Conservation (phyloP, 2,888 invertebrate genomes). For the Tipula helvola region DNA sequence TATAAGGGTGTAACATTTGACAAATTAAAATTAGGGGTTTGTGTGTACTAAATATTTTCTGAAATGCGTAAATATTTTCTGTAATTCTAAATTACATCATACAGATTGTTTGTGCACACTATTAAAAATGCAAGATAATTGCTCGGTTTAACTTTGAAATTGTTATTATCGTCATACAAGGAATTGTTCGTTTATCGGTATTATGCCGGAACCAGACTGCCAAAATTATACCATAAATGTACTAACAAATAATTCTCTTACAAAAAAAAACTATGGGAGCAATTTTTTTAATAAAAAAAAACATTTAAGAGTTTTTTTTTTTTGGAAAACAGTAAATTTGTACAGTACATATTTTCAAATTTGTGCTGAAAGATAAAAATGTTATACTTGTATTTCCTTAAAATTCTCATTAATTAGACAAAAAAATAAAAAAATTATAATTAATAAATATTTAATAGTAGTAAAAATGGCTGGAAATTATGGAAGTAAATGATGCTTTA, state of each 20-base stretch:
- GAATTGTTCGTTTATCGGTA: not conserved
- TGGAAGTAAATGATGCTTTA: not conserved
- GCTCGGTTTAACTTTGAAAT: no score
- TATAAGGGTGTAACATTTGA: not conserved
- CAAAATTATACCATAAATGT: not conserved
- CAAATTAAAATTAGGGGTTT: not conserved
- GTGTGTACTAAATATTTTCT: not conserved
- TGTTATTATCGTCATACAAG: not conserved
- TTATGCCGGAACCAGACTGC: not conserved
- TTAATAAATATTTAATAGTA: not conserved
- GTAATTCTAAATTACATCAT: not conserved
- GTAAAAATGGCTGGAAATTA: not conserved
- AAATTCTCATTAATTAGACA: not conserved
- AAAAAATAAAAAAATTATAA: not conserved
- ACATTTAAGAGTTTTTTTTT: not conserved
- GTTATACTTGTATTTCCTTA: not conserved
- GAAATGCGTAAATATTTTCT: not conserved
- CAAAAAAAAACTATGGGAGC: not conserved
- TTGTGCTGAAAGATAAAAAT: not conserved
- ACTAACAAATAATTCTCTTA: not conserved
- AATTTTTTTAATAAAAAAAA: not conserved
- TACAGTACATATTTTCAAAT: not conserved
- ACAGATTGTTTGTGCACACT: not conserved
- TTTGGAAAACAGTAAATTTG: not conserved
- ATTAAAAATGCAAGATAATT: not conserved